Percentiles rank a stretch among this genome's conserved stretches.
Evolutionary conservation across 2,113 vertebrate genomes (phyloP).

Genomic region (Odontophorus gujanensis): DNA sequence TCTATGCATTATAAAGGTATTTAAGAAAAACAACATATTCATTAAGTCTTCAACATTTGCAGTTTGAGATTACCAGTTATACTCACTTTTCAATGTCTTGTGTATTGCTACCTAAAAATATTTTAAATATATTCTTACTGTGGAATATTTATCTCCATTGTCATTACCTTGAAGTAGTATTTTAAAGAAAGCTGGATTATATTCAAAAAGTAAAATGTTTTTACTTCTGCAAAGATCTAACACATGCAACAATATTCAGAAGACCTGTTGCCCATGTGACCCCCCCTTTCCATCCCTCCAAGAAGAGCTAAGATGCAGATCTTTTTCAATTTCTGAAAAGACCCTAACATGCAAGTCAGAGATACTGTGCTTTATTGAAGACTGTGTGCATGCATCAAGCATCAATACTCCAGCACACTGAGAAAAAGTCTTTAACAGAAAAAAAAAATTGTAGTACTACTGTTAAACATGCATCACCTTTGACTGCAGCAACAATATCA

Average conservation of each 20-base stretch:
- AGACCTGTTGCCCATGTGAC: rapidly evolving
- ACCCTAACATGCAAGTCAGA: background rate
- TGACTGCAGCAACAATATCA: background rate
- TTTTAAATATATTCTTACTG: background rate
- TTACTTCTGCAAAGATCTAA: background rate
- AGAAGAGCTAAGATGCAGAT: background rate
- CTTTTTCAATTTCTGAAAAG: background rate
- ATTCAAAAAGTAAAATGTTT: background rate
- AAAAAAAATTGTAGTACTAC: background rate
- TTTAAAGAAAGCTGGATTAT: background rate
- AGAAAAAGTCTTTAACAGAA: background rate
- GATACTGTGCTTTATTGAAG: background rate
- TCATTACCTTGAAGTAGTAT: background rate
- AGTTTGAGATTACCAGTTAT: background rate
- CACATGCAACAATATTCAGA: background rate
- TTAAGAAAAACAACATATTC: background rate
- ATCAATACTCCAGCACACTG: background rate
- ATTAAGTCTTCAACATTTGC: background rate
- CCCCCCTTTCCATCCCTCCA: background rate
- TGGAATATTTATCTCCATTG: background rate
- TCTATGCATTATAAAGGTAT: background rate
- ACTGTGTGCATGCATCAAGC: background rate
- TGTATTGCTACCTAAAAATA: background rate
- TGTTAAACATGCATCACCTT: background rate
- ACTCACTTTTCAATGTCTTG: background rate